Evolutionary conservation across 2,888 invertebrate genomes (phyloP), one percentile per base, ranked within the genome.

Genomic region (Nephrotoma flavescens): DNA sequence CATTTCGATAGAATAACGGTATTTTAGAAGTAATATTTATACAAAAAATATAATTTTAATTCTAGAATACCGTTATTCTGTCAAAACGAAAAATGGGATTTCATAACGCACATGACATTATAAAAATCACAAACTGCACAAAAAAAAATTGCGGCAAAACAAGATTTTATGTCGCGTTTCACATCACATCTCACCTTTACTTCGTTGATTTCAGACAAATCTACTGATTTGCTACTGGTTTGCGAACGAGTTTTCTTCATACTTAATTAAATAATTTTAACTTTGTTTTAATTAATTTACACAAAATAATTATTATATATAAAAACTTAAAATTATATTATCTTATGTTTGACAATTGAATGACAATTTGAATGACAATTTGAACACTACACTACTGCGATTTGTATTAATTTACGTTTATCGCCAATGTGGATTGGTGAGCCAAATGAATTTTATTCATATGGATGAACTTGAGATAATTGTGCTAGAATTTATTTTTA

Each of bases 221-320:
- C 3, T 4, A 4, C 44, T 9, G 44, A 44, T 9, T 6, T n/a
- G 15, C 15, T 52, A 15, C 15, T 52, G 4, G 91, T 91, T 89
- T 91, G 91, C 86, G 91, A 91, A 87, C 91, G 90, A 88, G 91
- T 91, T 88, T 91, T 91, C 89, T 91, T 90, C 91, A 91, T 91
- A 87, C 0, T 52, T 15, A 52, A 6, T 15, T 52, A 52, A 52
- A 52, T 5, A n/a, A 15, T 52, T n/a, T 19, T 19, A 19, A 31
- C 31, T 19, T 19, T 0, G 31, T 31, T 52, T 15, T 52, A 15
- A 15, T 52, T 15, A 52, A 52, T 52, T 52, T 5, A 52, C 15
- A 52, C 6, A 52, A 52, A 52, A 6, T 15, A 15, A 15, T 2
- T 3, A 52, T 52, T 19, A 6, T n/a, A n/a, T n/a, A n/a, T n/a